Conservation (phyloP, 2,888 invertebrate genomes). For the Agriopis leucophaearia region DNA sequence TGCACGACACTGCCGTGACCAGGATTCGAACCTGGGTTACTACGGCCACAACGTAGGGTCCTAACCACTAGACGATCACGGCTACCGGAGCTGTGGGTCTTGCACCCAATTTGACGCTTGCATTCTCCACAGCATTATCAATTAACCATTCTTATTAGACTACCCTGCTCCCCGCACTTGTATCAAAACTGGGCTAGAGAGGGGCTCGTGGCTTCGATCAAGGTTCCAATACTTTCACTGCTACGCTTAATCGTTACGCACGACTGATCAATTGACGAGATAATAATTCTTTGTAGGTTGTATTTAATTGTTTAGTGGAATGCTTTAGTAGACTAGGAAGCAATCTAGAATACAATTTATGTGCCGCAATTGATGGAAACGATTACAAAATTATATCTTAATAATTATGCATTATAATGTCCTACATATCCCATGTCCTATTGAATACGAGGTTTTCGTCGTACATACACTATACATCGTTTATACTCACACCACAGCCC, state of each 20-base stretch:
- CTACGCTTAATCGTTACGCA: constrained; percentile 46
- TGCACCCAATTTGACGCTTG: constrained; percentile 69
- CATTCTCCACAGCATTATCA: constrained; percentile 15
- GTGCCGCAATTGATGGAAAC: neutral
- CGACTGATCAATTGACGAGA: constrained; percentile 38
- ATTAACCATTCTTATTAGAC: constrained; percentile 21
- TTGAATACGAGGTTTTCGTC: neutral
- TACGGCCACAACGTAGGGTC: constrained; percentile 92
- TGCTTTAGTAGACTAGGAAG: constrained; percentile 9
- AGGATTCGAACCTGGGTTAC: constrained; percentile 92
- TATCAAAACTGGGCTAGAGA: constrained; percentile 62
- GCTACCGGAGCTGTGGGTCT: constrained; percentile 55
- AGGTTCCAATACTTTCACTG: constrained; percentile 62
- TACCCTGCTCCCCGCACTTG: constrained; percentile 76
- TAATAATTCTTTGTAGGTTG: constrained; percentile 10
- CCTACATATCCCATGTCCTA: neutral
- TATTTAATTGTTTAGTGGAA: constrained; percentile 6
- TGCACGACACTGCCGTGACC: constrained; percentile 87
- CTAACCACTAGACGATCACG: constrained; percentile 90
- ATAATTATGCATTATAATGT: neutral
- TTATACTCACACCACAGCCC: too few species aligned
- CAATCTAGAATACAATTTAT: constrained; percentile 5
- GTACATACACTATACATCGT: too few species aligned
- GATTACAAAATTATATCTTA: too few species aligned
- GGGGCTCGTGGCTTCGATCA: constrained; percentile 66